These are phyloP conservation scores for Forficula auricularia DNA, from an alignment of 1,140 invertebrate genomes.

Conservation along the genomic window DNA sequence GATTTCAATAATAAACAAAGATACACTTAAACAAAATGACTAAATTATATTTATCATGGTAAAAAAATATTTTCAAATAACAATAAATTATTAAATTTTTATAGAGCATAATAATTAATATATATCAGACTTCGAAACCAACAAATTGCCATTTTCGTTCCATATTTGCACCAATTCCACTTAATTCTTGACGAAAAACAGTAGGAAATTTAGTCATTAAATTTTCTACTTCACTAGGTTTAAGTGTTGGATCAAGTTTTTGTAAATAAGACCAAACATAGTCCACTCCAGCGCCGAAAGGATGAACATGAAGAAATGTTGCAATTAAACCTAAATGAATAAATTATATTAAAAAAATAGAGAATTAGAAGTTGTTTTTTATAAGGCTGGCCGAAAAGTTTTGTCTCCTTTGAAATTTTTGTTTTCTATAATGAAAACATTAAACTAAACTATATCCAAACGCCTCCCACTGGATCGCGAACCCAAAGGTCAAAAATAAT, in stretches of 20 bases:
- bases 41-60: background rate
- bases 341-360: constrained; percentile 6
- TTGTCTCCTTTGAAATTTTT: too few relatives aligned
- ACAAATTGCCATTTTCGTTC: constrained; percentile 62
- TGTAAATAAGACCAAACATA: constrained; percentile 71
- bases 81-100: background rate
- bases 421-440: too few relatives aligned
- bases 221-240: constrained; percentile 51
- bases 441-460: too few relatives aligned
- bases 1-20: background rate
- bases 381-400: too few relatives aligned
- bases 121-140: constrained; percentile 31
- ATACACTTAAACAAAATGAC: background rate
- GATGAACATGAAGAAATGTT: constrained; percentile 73
- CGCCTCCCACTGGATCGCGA: too few relatives aligned
- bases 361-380: background rate
- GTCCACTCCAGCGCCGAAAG: constrained; percentile 66
- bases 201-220: constrained; percentile 54
- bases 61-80: background rate
- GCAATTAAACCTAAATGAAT: constrained; percentile 47
- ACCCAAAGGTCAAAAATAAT: too few relatives aligned
- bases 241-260: constrained; percentile 46
- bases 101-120: background rate
- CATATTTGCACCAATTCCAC: constrained; percentile 56
- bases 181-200: constrained; percentile 56